Evolutionary conservation across 2,888 invertebrate species (phyloP), one percentile per base, ranked within the genome.

Genomic region (Tachina lurida): DNA sequence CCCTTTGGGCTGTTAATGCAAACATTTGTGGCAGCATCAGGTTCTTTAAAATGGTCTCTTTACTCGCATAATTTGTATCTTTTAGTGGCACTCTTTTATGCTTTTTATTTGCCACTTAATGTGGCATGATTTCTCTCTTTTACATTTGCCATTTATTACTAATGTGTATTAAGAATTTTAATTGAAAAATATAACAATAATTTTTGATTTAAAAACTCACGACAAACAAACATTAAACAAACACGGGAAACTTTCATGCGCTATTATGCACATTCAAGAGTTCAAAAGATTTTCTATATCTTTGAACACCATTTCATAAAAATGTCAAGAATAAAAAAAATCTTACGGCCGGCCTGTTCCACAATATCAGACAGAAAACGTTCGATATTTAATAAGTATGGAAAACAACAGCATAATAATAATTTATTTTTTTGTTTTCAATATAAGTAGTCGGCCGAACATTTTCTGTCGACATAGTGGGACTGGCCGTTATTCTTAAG

Each of bases 161-260:
- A 74, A 63, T 67, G 63, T 74, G 58, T 67, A 58, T 67, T 41
- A 47, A 41, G 62, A 52, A 63, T 84, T 84, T 70, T 84, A 79
- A 79, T 84, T 84, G 74, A 79, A 84, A 84, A 45, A 39, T 10
- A 39, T 67, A 73, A 77, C 67, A 68, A 74, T 68, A 78, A 74
- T 68, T 84, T 77, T 74, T 78, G 83, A 84, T 84, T 78, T 74
- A 67, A 12, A 17, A n/a, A 39, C 31, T 9, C 15, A 22, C 2
- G 7, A 31, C 31, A 31, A 31, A 31, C 13, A 7, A 10, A 39
- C n/a, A 39, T 10, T 10, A 15, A 60, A 39, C 58, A 22, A 47
- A 3, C 0, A 19, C 3, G 8, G 10, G 19, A 45, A 13, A 17
- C 13, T 17, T 63, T 31, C 39, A 0, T 5, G 12, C 10, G 17